Base-by-base conservation (phyloP, 2,888 invertebrate genomes). In the Pasiphila rectangulata region DNA sequence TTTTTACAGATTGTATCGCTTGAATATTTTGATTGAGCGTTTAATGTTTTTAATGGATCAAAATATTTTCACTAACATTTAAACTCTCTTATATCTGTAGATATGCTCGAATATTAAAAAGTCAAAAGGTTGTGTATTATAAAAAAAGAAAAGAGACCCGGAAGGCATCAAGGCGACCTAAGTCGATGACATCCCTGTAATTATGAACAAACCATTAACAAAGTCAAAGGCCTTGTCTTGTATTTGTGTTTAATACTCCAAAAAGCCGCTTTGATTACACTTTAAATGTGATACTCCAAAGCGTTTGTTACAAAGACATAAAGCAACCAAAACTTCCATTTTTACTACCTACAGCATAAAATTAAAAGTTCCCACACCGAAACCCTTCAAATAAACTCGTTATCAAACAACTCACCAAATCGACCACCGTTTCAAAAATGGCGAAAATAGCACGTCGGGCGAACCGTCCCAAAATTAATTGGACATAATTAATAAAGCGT, bases 401-500 rank as follows among this genome's bases (percentile, higher is more conserved):
- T 56, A 51, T 38, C 44, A 44, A 52, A 54, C 45, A 40, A 48
- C 32, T 32, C 46, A 54, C 54, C 21, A 27, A 38, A 24, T 64
- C 67, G 64, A 69, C 69, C 64, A 75, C 77, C 71, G 67, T 68
- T 71, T 67, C 69, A 56, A 74, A 77, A 77, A 78, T 77, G 61
- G 80, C 80, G 61, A 75, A 55, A 51, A 51, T 45, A 38, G 61
- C 64, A 67, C 71, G 69, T 70, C 64, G 74, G 77, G 75, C 66
- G 69, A 67, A 72, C 80, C 80, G 73, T 83, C 70, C 70, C 66
- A 56, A 79, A 85, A 85, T 87, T 86, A 85, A 86, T 87, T 82
- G 73, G 85, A 86, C 86, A 83, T 85, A 86, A 86, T 88, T 88
- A 88, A 85, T 85, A 87, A 83, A 83, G 75, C 79, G 71, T 78